Base-by-base conservation (phyloP, 2,797 vertebrate species). In the Gallinago solitaria region DNA sequence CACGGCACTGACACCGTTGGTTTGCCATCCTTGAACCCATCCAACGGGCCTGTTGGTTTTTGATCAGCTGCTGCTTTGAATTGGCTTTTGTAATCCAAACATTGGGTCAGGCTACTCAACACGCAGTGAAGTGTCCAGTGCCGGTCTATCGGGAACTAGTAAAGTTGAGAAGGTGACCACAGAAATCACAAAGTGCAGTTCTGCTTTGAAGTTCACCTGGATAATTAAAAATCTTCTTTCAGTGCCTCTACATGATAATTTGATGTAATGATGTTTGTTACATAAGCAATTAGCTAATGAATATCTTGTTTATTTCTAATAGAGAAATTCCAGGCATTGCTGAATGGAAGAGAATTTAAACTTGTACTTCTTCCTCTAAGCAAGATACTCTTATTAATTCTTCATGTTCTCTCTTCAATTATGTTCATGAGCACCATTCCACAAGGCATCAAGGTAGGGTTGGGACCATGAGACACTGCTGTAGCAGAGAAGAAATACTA, bases 211-310 rank as follows among this genome's bases (percentile, higher is more conserved):
- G 48, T 77, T 96, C 70, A 95, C 80, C 83, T 90, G 60, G 33
- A 28, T 79, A 85, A 89, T 89, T 87, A 64, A 82, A 78, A 64
- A 71, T 71, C 39, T 61, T 74, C 35, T 92, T 91, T 61, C 5
- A 5, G 30, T 79, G 64, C 53, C 15, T 93, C 48, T 67, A 50
- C 30, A 20, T 84, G 64, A 81, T 94, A 43, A 91, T 89, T 96
- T 94, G 61, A 60, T 87, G 71, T 90, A 90, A 90, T 88, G 69
- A 64, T 79, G 65, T 87, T 96, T 90, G 59, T 96, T 94, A 90
- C 63, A 74, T 82, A 94, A 84, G 67, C 60, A 80, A 80, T 89
- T 93, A 84, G 32, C 57, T 94, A 94, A 90, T 84, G 11, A 95
- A 82, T 91, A 77, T 35, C 43, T 81, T 86, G 65, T 87, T 95